These are phyloP conservation scores for Styela clava DNA, from an alignment of 23 tunicate species.

Conservation along the genomic window DNA sequence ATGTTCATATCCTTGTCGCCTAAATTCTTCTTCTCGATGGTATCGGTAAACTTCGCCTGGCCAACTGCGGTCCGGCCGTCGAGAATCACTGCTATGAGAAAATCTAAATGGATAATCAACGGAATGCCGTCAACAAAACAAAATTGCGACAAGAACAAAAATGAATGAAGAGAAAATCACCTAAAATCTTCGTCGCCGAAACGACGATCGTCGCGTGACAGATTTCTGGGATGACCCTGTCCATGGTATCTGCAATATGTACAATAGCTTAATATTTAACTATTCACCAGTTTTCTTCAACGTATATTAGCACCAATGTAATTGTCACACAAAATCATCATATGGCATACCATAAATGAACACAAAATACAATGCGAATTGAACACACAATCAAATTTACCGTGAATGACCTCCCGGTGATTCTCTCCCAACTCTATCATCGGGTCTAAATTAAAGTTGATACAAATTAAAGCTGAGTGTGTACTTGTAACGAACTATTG, in stretches of 20 bases:
- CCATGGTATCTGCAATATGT: neutral
- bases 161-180: neutral
- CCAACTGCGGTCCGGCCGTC: neutral
- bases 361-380: neutral
- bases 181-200: slow-evolving; percentile 4
- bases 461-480: too few species aligned
- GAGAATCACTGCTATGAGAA: neutral
- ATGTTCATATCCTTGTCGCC: neutral
- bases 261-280: neutral
- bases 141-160: neutral
- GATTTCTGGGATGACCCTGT: neutral
- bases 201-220: slow-evolving; percentile 4
- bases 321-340: too few species aligned
- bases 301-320: too few species aligned
- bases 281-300: neutral
- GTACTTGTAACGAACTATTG: too few species aligned
- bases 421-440: neutral
- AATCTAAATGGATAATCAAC: neutral
- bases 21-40: neutral
- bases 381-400: neutral
- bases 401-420: neutral
- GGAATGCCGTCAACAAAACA: neutral
- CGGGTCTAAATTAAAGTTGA: neutral
- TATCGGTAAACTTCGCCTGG: neutral
- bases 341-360: neutral